A percentile compares a stretch with the other conserved stretches of the same genome.
These are phyloP conservation scores for Disparrhopalites patrizii DNA, from an alignment of 2,888 invertebrate genomes.

Conservation along the genomic window DNA sequence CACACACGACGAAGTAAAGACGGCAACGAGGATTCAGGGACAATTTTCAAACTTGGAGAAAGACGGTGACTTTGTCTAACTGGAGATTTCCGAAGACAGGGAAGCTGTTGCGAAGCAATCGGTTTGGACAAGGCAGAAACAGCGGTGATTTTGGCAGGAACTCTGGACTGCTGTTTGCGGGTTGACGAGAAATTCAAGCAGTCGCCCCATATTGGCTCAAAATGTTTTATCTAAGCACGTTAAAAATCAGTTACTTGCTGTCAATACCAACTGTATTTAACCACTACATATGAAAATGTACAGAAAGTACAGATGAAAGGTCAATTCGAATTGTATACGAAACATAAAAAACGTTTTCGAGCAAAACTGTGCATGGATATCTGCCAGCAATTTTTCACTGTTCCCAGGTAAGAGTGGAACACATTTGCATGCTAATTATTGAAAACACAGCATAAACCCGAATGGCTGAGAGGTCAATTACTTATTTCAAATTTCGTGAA, in stretches of 20 bases:
- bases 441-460: too few relatives aligned
- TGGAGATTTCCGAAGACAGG: slow-evolving; percentile 31
- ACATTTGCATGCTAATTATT: too few relatives aligned
- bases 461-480: too few relatives aligned
- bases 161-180: slow-evolving; percentile 15
- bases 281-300: not conserved
- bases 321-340: too few relatives aligned
- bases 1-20: not conserved
- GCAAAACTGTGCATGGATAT: too few relatives aligned
- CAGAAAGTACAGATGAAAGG: not conserved
- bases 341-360: too few relatives aligned
- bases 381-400: too few relatives aligned
- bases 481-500: too few relatives aligned
- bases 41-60: slow-evolving; percentile 10
- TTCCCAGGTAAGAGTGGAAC: too few relatives aligned
- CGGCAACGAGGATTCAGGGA: not conserved
- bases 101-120: slow-evolving; percentile 18
- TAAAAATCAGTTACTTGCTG: not conserved
- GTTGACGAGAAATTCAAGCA: slow-evolving; percentile 50
- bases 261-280: not conserved
- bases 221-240: slow-evolving; percentile 72
- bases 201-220: slow-evolving; percentile 94
- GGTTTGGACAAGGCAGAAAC: slow-evolving; percentile 16
- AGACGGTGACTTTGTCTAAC: slow-evolving; percentile 22
- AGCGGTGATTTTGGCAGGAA: slow-evolving; percentile 22